A percentile compares a stretch with the other conserved stretches of the same genome.
These are phyloP conservation scores for Sthenelais limicola DNA, from an alignment of 2,888 invertebrate species.

Conservation along the genomic window DNA sequence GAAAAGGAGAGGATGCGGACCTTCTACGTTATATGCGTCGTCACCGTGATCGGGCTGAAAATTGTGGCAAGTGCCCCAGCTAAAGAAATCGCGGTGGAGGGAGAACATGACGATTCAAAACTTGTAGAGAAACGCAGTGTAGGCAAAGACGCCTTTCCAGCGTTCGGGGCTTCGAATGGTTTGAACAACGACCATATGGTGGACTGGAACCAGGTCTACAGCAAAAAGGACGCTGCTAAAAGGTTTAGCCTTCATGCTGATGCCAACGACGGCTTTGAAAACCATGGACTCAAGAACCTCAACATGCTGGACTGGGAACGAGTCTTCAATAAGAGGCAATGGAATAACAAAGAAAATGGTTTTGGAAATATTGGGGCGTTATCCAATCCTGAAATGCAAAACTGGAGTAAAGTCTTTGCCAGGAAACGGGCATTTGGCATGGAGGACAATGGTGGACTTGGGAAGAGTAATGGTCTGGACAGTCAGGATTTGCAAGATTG, in stretches of 20 bases:
- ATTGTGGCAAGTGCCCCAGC: neutral
- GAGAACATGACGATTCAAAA: neutral
- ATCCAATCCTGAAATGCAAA: neutral
- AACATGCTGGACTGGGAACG: slow-evolving; percentile 17
- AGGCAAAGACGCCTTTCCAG: slow-evolving; percentile 3
- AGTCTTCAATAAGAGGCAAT: slow-evolving; percentile 12
- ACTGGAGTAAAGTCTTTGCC: no score
- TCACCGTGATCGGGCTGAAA: slow-evolving; percentile 11
- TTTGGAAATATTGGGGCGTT: neutral
- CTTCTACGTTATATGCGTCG: slow-evolving; percentile 7
- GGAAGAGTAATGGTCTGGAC: no score
- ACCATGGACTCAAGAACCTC: neutral
- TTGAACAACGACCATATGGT: slow-evolving; percentile 3
- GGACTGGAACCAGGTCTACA: slow-evolving; percentile 19
- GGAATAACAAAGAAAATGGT: neutral
- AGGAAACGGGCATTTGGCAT: no score
- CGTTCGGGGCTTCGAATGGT: neutral
- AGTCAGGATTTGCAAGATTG: no score
- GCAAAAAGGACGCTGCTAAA: neutral
- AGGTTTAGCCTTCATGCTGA: neutral
- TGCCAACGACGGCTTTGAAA: neutral
- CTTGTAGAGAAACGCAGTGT: slow-evolving; percentile 9
- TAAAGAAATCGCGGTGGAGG: neutral
- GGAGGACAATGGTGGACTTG: no score
- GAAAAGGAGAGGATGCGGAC: no score